These are phyloP conservation scores for Cerastoderma edule DNA, from an alignment of 2,888 invertebrate genomes.

Conservation along the genomic window DNA sequence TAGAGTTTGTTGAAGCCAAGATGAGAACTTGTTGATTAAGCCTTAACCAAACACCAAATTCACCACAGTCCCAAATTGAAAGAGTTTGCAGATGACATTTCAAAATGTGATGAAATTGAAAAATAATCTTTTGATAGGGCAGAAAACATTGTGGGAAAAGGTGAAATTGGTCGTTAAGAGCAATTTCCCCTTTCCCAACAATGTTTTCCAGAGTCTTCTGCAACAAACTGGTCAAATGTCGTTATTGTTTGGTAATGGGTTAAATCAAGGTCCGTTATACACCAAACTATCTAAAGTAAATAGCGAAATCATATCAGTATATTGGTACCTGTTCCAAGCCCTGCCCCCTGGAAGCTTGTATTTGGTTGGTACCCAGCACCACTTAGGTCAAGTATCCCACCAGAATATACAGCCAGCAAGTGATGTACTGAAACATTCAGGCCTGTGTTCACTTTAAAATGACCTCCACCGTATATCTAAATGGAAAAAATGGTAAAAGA, in stretches of 20 bases:
- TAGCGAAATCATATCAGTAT: neutral
- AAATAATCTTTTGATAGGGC: too few species aligned
- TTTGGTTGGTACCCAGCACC: slow-evolving; percentile 63
- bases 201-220: too few species aligned
- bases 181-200: neutral
- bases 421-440: slow-evolving; percentile 62
- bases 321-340: slow-evolving; percentile 59
- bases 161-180: neutral
- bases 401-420: slow-evolving; percentile 73
- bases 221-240: too few species aligned
- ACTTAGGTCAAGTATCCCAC: slow-evolving; percentile 68
- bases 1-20: too few species aligned
- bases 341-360: slow-evolving; percentile 45
- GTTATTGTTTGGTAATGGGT: too few species aligned
- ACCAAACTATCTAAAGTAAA: neutral
- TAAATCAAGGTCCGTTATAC: neutral
- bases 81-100: too few species aligned
- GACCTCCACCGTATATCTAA: slow-evolving; percentile 75
- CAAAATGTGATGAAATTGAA: too few species aligned
- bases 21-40: too few species aligned
- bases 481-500: too few species aligned
- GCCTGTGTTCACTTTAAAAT: slow-evolving; percentile 60
- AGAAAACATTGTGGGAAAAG: neutral
- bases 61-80: too few species aligned
- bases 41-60: too few species aligned